Base-by-base conservation (phyloP, 1,140 invertebrate genomes). In the Wiebesia pumilae region DNA sequence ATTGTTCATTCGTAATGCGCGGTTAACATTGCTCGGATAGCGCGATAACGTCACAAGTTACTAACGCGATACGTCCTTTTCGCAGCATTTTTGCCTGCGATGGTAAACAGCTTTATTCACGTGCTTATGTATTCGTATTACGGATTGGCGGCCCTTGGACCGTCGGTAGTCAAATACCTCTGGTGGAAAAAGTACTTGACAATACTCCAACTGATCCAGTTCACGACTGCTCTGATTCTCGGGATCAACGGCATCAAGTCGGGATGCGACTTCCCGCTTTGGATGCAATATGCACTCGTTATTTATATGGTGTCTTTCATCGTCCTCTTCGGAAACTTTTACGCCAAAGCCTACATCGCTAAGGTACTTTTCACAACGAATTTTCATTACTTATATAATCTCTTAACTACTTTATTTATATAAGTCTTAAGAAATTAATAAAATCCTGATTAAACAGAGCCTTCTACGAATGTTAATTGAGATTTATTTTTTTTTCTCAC, bases 181-280 rank as follows among this genome's bases (percentile, higher is more conserved):
- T 98, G 97, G 97, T 99, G 98, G 97, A 99, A 99, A 92, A 98
- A 97, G 91, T 98, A 98, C 91, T 95, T 99, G 78, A 99, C 98
- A 0, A 96, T 97, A 81, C 93, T 98, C 43, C 97, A 98, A 90
- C 90, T 96, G 95, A 96, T 98, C 88, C 98, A 99, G 94, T 99
- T 98, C 94, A 96, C 97, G 2, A 96, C 96, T 88, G 98, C 97
- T 54, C 95, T 98, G 79, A 94, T 97, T 84, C 95, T 98, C 83
- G 97, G 98, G 24, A 94, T 97, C 35, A 97, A 98, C 91, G 97
- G 97, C 30, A 96, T 99, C 84, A 94, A 96, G 85, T 96, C 96
- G 0, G 96, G 96, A 79, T 99, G 98, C 93, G 96, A 97, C 86
- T 98, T 98, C 91, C 98, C 98, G 0, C 92, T 97, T 38, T 98